Evolutionary conservation across 1,140 invertebrate genomes (phyloP).

Genomic region (Bombus sibiricus): DNA sequence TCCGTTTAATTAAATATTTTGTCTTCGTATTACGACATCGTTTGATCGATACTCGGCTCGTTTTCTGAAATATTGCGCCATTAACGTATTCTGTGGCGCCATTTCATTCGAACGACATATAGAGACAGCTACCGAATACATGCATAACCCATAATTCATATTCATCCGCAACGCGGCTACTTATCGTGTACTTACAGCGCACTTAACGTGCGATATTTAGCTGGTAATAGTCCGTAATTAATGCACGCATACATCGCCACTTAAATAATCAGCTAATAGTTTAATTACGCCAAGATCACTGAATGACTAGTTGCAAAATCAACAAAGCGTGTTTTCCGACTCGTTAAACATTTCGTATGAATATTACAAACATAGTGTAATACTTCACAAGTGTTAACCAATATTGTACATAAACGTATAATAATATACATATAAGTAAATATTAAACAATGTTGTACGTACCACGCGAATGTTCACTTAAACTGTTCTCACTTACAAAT

Average conservation of each 20-base stretch:
- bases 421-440: too few species aligned
- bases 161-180: neutral
- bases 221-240: slow-evolving; percentile 19
- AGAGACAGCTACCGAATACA: slow-evolving; percentile 28
- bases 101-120: slow-evolving; percentile 15
- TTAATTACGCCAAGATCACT: slow-evolving; percentile 2
- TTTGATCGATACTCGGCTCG: slow-evolving; percentile 8
- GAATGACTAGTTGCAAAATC: neutral
- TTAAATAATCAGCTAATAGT: slow-evolving; percentile 31
- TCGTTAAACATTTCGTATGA: neutral
- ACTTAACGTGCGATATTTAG: slow-evolving; percentile 36
- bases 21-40: neutral
- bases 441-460: too few species aligned
- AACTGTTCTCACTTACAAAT: neutral
- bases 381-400: neutral
- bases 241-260: neutral
- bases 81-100: neutral
- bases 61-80: slow-evolving; percentile 26
- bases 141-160: slow-evolving; percentile 34
- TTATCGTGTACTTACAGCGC: slow-evolving; percentile 29
- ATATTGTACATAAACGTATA: too few species aligned
- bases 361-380: neutral
- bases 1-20: neutral
- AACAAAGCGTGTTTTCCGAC: slow-evolving; percentile 1
- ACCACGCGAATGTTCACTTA: neutral